A percentile compares a stretch with the other conserved stretches of the same genome.
These are phyloP conservation scores for Axis porcinus DNA, from an alignment of 2,113 vertebrate species.

Conservation along the genomic window DNA sequence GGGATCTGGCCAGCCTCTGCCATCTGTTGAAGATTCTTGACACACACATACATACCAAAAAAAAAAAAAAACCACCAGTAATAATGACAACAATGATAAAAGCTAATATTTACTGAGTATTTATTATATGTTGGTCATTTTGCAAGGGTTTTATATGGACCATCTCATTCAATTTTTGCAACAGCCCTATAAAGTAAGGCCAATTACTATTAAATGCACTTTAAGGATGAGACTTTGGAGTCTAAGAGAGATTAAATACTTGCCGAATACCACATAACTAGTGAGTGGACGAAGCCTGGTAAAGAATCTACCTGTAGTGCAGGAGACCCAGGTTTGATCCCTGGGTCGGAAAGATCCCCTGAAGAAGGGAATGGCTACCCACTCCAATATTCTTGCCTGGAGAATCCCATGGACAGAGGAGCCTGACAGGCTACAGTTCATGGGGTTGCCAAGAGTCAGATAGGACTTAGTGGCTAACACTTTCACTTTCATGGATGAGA, in stretches of 20 bases:
- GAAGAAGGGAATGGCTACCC: not conserved
- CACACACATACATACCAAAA: not conserved
- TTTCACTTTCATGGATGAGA: not conserved
- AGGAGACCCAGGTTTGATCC: not conserved
- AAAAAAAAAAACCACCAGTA: not conserved
- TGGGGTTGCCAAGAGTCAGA: not conserved
- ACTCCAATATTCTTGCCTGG: not conserved
- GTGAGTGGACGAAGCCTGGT: not conserved
- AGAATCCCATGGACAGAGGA: not conserved
- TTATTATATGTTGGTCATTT: conserved; percentile 28
- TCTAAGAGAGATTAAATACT: not conserved
- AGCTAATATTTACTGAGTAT: not conserved
- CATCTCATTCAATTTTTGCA: conserved; percentile 35
- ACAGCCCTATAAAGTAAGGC: not conserved
- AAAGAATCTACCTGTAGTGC: not conserved
- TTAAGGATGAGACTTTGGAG: conserved; percentile 4
- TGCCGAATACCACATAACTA: not conserved
- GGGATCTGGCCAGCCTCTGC: not conserved
- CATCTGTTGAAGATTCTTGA: not conserved
- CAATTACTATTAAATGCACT: not conserved
- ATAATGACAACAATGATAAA: not conserved
- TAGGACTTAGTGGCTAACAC: not conserved
- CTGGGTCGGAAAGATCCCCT: not conserved
- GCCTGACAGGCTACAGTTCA: not conserved
- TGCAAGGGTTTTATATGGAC: not conserved